Evolutionary conservation across 2,888 invertebrate genomes (phyloP), one percentile per base, ranked within the genome.

Genomic region (Eupithecia insigniata): DNA sequence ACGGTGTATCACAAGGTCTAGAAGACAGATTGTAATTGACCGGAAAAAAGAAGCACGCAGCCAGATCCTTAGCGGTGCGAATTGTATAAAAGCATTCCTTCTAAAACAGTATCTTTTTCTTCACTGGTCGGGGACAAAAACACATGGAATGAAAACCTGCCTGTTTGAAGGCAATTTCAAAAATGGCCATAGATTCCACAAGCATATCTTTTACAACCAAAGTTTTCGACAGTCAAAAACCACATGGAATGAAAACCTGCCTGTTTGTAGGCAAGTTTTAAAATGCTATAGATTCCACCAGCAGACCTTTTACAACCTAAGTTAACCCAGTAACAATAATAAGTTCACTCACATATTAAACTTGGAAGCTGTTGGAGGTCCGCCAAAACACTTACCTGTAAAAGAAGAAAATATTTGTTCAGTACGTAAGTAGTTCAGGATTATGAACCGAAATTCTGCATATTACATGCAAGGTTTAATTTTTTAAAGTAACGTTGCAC

Each of bases 321-420:
- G 58, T 73, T 75, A 32, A 74, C 69, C 68, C 74, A 73, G 74
- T 76, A 79, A 77, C 76, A 77, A 75, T 80, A 82, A 80, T 80
- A 83, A 85, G 81, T 80, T 81, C 77, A 83, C 84, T 83, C 79
- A 85, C 83, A 85, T 84, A 85, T 84, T 83, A 83, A 82, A 79
- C 78, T 74, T 71, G 61, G 77, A 74, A 78, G 80, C 69, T 67
- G 71, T 74, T 83, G 83, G 83, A 76, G 65, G 28, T 22, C 7
- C 34, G 83, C 82, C 84, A 84, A 77, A 77, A 74, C 77, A 73
- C 76, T 77, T 80, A 83, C 83, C 83, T 83, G 83, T 58, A 79
- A 82, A 79, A 78, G 77, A 79, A 79, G 80, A 80, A 81, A 80
- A 82, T 81, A 80, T 80, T 82, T 79, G 80, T 75, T 77, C 76